Conservation (phyloP, 2,113 vertebrate species). For the Podilymbus podiceps region DNA sequence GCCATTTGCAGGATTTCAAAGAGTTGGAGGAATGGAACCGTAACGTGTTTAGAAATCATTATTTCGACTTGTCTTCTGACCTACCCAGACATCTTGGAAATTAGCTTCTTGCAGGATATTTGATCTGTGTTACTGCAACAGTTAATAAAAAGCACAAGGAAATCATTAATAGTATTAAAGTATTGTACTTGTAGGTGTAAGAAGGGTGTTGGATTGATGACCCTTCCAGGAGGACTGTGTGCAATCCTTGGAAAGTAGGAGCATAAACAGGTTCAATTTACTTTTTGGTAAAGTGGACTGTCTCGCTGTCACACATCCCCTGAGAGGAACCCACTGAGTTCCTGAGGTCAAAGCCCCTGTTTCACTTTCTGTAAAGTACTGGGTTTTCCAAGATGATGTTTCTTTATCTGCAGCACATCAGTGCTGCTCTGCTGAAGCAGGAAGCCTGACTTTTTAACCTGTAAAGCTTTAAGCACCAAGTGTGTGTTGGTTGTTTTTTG, state of each 20-base stretch:
- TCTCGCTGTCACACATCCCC: background rate
- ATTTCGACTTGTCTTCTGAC: background rate
- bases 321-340: background rate
- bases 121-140: background rate
- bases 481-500: too few species aligned
- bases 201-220: background rate
- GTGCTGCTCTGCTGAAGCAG: background rate
- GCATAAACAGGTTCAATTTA: background rate
- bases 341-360: background rate
- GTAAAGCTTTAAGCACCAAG: background rate
- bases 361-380: too few species aligned
- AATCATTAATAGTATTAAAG: background rate
- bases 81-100: background rate
- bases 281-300: background rate
- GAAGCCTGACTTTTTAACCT: background rate
- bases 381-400: background rate
- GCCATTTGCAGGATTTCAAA: background rate
- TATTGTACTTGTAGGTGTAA: background rate
- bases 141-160: background rate
- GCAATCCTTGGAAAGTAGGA: background rate
- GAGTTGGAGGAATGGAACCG: background rate
- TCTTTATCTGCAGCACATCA: background rate
- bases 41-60: background rate
- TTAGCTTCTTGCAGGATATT: background rate
- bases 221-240: background rate